Percentiles rank a stretch among this genome's conserved stretches.
phyloP scores from a whole-genome alignment of 2,888 invertebrate species.

The Agrochola litura region DNA sequence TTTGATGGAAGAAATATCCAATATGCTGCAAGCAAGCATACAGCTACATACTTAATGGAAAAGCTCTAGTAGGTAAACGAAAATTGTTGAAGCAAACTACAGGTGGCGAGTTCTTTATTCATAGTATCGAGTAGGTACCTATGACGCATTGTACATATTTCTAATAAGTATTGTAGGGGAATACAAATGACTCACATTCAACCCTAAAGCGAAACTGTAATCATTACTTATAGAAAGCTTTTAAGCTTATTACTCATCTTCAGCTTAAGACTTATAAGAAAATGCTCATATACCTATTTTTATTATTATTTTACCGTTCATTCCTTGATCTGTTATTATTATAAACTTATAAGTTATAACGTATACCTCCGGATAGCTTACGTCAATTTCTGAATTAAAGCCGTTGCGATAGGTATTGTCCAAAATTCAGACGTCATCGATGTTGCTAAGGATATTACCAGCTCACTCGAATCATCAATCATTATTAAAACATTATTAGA shows the following conservation, averaged over 20 bases:
- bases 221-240: neutral
- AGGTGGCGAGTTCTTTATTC: neutral
- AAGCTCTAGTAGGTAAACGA: slow-evolving; percentile 2
- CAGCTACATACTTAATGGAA: neutral
- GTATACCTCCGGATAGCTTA: slow-evolving; percentile 35
- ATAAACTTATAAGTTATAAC: neutral
- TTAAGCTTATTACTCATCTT: slow-evolving; percentile 8
- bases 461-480: slow-evolving; percentile 65
- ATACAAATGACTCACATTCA: slow-evolving; percentile 39
- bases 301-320: slow-evolving; percentile 1
- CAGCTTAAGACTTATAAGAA: neutral
- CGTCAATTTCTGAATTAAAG: slow-evolving; percentile 44
- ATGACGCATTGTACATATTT: slow-evolving; percentile 44
- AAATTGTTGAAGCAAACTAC: neutral
- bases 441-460: slow-evolving; percentile 58
- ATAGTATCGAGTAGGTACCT: slow-evolving; percentile 6
- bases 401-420: slow-evolving; percentile 53
- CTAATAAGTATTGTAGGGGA: slow-evolving; percentile 22
- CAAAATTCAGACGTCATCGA: slow-evolving; percentile 56
- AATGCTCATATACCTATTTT: neutral
- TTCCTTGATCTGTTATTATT: slow-evolving; percentile 29
- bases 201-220: slow-evolving; percentile 12
- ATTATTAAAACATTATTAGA: slow-evolving; percentile 70
- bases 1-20: slow-evolving; percentile 5
- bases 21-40: neutral